These are phyloP conservation scores for Lasioglossum vierecki DNA, from an alignment of 2,888 invertebrate species.

Conservation along the genomic window DNA sequence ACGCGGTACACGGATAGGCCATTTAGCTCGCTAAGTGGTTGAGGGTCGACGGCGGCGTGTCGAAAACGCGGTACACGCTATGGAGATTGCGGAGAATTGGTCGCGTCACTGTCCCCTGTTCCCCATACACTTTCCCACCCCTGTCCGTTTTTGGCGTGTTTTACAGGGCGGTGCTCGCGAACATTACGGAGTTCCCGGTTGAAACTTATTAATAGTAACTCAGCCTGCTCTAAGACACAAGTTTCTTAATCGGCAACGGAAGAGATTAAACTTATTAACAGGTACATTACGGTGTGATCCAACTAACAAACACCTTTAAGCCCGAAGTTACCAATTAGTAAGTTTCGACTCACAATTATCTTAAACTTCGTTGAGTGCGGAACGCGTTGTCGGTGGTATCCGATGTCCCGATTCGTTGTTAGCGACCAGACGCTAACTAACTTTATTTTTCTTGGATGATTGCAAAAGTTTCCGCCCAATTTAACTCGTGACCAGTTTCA, in stretches of 20 bases:
- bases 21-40: constrained; percentile 46
- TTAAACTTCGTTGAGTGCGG: background rate
- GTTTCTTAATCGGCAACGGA: constrained; percentile 10
- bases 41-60: constrained; percentile 25
- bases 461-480: too few species aligned
- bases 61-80: constrained; percentile 39
- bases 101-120: background rate
- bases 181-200: background rate
- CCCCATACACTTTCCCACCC: background rate
- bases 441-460: too few species aligned
- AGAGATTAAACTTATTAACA: constrained; percentile 27
- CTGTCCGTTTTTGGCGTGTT: background rate
- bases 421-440: background rate
- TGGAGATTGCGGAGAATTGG: constrained; percentile 14
- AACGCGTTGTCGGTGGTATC: too few species aligned
- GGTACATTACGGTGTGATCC: constrained; percentile 29
- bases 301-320: background rate
- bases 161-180: background rate
- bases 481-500: too few species aligned
- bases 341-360: constrained; percentile 18
- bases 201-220: background rate
- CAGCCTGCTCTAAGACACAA: background rate
- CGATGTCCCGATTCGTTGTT: background rate
- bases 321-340: constrained; percentile 37
- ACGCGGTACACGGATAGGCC: constrained; percentile 40